Base-by-base conservation (phyloP, 1,140 invertebrate species). In the Penaeus vannamei region DNA sequence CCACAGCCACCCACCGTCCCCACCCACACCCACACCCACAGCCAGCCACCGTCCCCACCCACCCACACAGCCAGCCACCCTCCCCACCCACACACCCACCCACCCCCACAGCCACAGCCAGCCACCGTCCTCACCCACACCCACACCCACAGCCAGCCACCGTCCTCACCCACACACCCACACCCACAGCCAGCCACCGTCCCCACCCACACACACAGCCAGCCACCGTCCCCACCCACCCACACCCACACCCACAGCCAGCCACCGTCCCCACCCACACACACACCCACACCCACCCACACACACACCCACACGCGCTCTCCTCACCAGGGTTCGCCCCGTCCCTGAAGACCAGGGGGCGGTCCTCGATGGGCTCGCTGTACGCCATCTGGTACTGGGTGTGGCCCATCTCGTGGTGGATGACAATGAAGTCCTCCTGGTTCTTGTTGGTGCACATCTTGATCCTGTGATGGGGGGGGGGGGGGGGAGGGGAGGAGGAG, bases 391-490 rank as follows among this genome's bases (percentile, higher is more conserved):
- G 96, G 92, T 97, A 97, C 86, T 97, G 94, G 61, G 97, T 95
- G 91, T 97, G 96, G 0, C 96, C 96, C 94, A 97, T 95, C 93
- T 97, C 96, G 92, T 97, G 96, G 92, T 96, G 95, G 29, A 96
- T 94, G 0, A 95, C 95, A 84, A 95, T 94, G 86, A 97, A 95
- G 92, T 96, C 95, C 86, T 96, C 94, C 53, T 91, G 90, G 32
- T n/a, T 96, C 0, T 97, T 94, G 92, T 96, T 95, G 0, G 97
- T 97, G 92, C 98, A 98, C 93, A 97, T 97, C 92, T 98, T 98
- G 80, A 98, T 97, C 92, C 97, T 97, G 92, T 17, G 10, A 77
- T 14, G 17, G 72, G 32, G 20, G 32, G 29, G 32, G 20, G 26
- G 29, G 32, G 46, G n/a, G n/a, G 72, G 32, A 26, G 17, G 72